Percentiles rank a stretch among this genome's conserved stretches.
Evolutionary conservation across 2,797 vertebrate species (phyloP).

Genomic region (Pagetopsis macropterus): DNA sequence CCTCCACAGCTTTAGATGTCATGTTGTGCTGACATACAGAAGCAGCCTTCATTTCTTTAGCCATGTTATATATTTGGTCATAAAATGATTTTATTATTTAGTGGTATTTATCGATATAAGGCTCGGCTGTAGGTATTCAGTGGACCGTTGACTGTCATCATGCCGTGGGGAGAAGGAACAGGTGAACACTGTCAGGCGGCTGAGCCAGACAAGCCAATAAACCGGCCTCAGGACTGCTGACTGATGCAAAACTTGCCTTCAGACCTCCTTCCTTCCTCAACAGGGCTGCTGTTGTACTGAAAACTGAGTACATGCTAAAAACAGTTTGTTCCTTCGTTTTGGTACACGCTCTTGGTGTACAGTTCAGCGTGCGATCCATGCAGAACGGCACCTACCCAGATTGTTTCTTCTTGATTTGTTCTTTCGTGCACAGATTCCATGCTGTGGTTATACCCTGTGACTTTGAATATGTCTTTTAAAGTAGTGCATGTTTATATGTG

Average conservation of each 20-base stretch:
- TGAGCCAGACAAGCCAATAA: conserved; percentile 62
- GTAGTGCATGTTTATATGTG: conserved; percentile 61
- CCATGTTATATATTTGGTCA: not conserved
- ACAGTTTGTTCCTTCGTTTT: conserved; percentile 6
- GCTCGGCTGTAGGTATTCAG: not conserved
- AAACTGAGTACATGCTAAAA: conserved; percentile 33
- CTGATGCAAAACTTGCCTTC: conserved; percentile 59
- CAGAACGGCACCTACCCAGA: conserved; percentile 26
- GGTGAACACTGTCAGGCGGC: conserved; percentile 66
- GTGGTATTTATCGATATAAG: not conserved
- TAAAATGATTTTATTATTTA: not conserved
- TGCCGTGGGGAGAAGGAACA: conserved; percentile 56
- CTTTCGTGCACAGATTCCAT: conserved; percentile 39
- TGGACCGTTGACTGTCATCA: conserved; percentile 43
- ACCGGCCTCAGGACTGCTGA: conserved; percentile 66
- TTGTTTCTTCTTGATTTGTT: conserved; percentile 19
- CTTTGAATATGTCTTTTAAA: conserved; percentile 57
- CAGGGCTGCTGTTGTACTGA: conserved; percentile 24
- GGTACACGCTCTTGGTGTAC: conserved; percentile 22
- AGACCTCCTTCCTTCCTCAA: conserved; percentile 58
- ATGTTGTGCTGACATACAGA: conserved; percentile 14
- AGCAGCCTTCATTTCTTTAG: not conserved
- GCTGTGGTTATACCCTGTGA: conserved; percentile 45
- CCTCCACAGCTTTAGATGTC: conserved; percentile 21
- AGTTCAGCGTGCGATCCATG: conserved; percentile 24